phyloP scores from a whole-genome alignment of 2,797 vertebrate species.

The Phrynocephalus vlangalii region DNA sequence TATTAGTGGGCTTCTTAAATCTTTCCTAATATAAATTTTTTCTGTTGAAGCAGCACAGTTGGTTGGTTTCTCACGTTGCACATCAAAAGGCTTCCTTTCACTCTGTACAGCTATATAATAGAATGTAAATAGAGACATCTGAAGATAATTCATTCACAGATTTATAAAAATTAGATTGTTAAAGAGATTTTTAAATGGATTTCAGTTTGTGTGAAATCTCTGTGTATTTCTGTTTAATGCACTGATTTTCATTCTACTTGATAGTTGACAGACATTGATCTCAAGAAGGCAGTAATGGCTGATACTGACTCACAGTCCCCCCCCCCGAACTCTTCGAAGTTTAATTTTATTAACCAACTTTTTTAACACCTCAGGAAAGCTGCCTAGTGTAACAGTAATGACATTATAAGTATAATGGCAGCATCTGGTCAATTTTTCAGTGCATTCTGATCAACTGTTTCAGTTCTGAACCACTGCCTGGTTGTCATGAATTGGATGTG shows the following conservation, averaged over 20 bases:
- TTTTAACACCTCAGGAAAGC: background rate
- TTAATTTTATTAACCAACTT: background rate
- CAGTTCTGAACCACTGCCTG: background rate
- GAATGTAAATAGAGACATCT: constrained; percentile 51
- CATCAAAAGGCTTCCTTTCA: constrained; percentile 95
- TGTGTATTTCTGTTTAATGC: constrained; percentile 3
- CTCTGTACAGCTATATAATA: constrained; percentile 91
- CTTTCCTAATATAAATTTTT: constrained; percentile 98
- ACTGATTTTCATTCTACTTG: background rate
- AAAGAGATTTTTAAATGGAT: background rate
- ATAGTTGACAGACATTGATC: background rate
- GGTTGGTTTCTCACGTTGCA: constrained; percentile 93
- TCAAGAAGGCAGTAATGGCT: background rate
- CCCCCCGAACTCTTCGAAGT: background rate
- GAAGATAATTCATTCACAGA: constrained; percentile 44
- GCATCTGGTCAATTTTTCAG: background rate
- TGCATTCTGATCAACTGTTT: background rate
- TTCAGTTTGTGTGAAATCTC: background rate
- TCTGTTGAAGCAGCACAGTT: constrained; percentile 98
- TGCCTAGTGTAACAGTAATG: background rate
- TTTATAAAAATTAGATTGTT: constrained; percentile 17
- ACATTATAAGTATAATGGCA: background rate
- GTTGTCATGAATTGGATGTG: background rate
- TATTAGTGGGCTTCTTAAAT: constrained; percentile 94
- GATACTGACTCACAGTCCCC: background rate